phyloP scores from a whole-genome alignment of 2,888 invertebrate genomes.

The Leucozona laternaria region DNA sequence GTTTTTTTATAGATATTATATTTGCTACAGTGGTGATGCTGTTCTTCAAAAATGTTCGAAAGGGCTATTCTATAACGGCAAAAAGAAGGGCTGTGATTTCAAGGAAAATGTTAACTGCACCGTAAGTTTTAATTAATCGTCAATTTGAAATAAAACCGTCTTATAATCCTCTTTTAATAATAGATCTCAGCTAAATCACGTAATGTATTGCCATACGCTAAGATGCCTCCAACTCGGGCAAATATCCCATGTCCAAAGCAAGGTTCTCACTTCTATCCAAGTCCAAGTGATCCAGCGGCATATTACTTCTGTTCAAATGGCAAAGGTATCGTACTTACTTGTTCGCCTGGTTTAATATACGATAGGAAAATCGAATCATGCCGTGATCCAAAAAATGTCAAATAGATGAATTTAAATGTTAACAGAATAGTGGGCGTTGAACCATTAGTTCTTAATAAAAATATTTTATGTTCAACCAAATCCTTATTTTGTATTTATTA shows the following conservation, averaged over 20 bases:
- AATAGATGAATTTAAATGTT: neutral
- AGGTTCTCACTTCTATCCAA: conserved; percentile 79
- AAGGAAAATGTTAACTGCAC: conserved; percentile 78
- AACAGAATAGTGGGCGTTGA: neutral
- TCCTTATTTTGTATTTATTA: neutral
- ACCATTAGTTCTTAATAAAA: neutral
- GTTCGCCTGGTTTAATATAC: conserved; percentile 81
- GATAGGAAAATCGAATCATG: conserved; percentile 79
- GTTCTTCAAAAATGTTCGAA: conserved; percentile 77
- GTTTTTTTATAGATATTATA: conserved; percentile 75
- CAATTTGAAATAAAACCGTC: neutral
- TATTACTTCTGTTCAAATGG: conserved; percentile 81
- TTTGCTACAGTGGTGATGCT: conserved; percentile 80
- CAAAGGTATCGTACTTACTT: conserved; percentile 80
- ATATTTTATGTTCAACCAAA: neutral
- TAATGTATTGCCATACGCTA: conserved; percentile 79
- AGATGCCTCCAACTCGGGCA: conserved; percentile 79
- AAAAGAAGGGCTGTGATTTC: conserved; percentile 79
- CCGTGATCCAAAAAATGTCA: conserved; percentile 78
- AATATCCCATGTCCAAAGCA: conserved; percentile 79
- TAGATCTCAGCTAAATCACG: conserved; percentile 79
- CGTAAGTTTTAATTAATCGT: conserved; percentile 74
- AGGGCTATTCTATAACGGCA: conserved; percentile 79
- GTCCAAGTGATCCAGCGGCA: conserved; percentile 77
- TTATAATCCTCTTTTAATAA: neutral